Percentiles rank a stretch among this genome's conserved stretches.
Conservation (phyloP, 2,888 invertebrate genomes). For the Xanthia icteritia region DNA sequence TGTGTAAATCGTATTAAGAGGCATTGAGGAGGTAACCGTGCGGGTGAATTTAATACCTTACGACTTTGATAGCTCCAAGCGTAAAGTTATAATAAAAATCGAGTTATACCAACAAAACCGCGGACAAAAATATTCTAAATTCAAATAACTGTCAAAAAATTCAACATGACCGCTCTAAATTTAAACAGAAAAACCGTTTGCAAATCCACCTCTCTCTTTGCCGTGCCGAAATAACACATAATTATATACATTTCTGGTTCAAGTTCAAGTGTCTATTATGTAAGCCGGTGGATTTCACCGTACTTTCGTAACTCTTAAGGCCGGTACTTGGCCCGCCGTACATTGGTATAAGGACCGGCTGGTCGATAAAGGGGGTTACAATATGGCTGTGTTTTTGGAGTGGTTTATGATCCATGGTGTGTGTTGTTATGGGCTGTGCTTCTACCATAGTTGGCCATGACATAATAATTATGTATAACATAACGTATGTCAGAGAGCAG, state of each 20-base stretch:
- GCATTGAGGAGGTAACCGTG: too few relatives aligned
- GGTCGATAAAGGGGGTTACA: conserved; percentile 10
- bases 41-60: too few relatives aligned
- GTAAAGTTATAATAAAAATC: too few relatives aligned
- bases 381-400: conserved; percentile 13
- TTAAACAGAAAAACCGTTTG: conserved; percentile 37
- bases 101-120: too few relatives aligned
- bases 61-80: too few relatives aligned
- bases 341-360: conserved; percentile 22
- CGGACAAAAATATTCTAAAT: not conserved
- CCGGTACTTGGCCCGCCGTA: not conserved
- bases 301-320: conserved; percentile 31
- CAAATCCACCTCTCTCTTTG: conserved; percentile 59
- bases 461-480: not conserved
- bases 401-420: conserved; percentile 26
- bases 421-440: not conserved
- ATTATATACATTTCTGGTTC: conserved; percentile 45
- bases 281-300: conserved; percentile 45
- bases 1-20: too few relatives aligned
- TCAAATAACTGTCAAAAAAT: conserved; percentile 28
- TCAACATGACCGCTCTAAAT: conserved; percentile 29
- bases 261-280: conserved; percentile 47
- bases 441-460: not conserved
- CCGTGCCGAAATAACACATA: conserved; percentile 59
- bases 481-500: too few relatives aligned